Evolutionary conservation across 2,888 invertebrate species (phyloP).

Genomic region (Drosophila fulvimacula): DNA sequence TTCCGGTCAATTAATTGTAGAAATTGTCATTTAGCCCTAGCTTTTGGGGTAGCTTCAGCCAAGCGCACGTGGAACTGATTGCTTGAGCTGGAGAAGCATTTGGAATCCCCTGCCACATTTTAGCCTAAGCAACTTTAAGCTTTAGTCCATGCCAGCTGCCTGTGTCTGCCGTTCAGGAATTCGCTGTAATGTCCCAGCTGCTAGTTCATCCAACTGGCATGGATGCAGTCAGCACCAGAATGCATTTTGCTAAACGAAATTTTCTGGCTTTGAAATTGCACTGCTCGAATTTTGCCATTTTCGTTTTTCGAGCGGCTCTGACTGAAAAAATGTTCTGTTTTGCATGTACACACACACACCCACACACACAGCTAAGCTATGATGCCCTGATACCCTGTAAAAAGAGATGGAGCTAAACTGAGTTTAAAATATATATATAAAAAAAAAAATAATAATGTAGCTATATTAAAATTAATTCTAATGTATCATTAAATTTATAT

Average conservation of each 20-base stretch:
- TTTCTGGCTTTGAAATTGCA: slow-evolving; percentile 75
- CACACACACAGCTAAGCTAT: slow-evolving; percentile 28
- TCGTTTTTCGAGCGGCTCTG: slow-evolving; percentile 46
- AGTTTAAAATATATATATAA: too few relatives aligned
- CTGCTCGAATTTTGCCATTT: slow-evolving; percentile 62
- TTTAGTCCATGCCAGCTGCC: slow-evolving; percentile 36
- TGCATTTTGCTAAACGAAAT: slow-evolving; percentile 74
- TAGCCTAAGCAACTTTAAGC: slow-evolving; percentile 38
- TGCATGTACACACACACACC: slow-evolving; percentile 42
- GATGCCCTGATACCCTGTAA: slow-evolving; percentile 22
- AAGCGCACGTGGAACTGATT: slow-evolving; percentile 21
- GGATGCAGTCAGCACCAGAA: slow-evolving; percentile 45
- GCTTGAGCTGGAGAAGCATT: neutral
- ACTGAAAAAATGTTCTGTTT: slow-evolving; percentile 75
- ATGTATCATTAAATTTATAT: neutral
- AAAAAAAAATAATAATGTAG: too few relatives aligned
- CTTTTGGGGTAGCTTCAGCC: slow-evolving; percentile 12
- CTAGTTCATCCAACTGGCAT: slow-evolving; percentile 57
- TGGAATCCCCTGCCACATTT: neutral
- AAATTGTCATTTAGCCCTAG: slow-evolving; percentile 63
- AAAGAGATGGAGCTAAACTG: neutral
- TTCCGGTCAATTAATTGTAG: slow-evolving; percentile 82
- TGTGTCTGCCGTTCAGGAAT: neutral
- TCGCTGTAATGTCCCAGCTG: slow-evolving; percentile 50
- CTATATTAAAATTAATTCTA: too few relatives aligned